A percentile compares a stretch with the other conserved stretches of the same genome.
phyloP scores from a whole-genome alignment of 2,113 vertebrate genomes.

The Burhinus bistriatus region DNA sequence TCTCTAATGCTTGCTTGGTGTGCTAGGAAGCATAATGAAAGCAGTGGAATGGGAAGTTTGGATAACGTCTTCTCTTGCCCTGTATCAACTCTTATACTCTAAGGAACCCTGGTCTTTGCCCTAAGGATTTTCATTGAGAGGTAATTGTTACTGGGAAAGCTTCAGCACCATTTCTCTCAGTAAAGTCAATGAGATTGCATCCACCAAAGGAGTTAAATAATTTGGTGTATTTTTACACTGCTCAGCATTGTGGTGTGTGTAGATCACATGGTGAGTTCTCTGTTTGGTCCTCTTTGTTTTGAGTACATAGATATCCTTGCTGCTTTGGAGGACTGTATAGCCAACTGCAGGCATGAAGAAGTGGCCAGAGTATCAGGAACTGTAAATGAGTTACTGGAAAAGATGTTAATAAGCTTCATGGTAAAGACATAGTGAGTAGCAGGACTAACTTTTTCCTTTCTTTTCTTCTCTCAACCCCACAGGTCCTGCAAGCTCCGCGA shows the following conservation, averaged over 20 bases:
- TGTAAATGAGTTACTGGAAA: not conserved
- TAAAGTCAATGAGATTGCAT: not conserved
- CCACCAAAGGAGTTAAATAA: not conserved
- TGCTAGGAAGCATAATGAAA: not conserved
- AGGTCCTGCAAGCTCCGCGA: slow-evolving; percentile 32
- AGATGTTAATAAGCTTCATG: not conserved
- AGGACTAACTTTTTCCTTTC: not conserved
- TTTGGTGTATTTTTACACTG: not conserved
- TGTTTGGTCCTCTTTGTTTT: not conserved
- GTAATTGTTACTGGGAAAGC: not conserved
- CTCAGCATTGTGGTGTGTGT: not conserved
- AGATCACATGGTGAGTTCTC: not conserved
- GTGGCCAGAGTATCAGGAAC: not conserved
- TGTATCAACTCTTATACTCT: not conserved
- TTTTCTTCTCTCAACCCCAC: not conserved
- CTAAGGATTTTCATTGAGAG: not conserved
- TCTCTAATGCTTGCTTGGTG: not conserved
- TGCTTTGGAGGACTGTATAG: not conserved
- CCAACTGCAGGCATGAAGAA: not conserved
- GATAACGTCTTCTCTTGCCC: not conserved
- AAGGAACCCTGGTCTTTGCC: not conserved
- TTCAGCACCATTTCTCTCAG: not conserved
- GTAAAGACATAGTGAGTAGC: not conserved
- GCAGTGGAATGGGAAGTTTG: not conserved
- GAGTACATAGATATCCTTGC: not conserved